A percentile compares a stretch with the other conserved stretches of the same genome.
These are phyloP conservation scores for Coenonympha glycerion DNA, from an alignment of 2,888 invertebrate species.

Conservation along the genomic window DNA sequence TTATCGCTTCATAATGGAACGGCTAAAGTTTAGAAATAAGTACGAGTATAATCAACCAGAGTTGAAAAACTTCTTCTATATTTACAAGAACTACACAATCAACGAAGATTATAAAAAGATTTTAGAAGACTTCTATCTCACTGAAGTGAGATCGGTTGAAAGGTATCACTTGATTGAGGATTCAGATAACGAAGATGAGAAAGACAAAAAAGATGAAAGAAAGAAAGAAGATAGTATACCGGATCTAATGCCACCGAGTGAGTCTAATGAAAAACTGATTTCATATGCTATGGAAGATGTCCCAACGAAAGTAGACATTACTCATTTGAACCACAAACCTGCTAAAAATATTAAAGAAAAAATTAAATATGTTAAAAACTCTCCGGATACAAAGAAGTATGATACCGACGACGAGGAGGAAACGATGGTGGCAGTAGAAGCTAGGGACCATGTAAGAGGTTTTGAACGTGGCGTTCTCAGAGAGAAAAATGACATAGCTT, in stretches of 20 bases:
- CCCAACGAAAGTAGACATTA: conserved; percentile 59
- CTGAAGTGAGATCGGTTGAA: conserved; percentile 77
- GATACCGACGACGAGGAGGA: conserved; percentile 71
- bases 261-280: conserved; percentile 72
- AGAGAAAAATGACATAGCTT: conserved; percentile 71
- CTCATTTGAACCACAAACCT: conserved; percentile 55
- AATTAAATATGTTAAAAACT: conserved; percentile 72
- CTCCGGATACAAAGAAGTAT: conserved; percentile 60
- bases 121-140: conserved; percentile 76
- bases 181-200: conserved; percentile 39
- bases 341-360: conserved; percentile 72
- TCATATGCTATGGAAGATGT: conserved; percentile 69
- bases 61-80: conserved; percentile 80
- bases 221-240: conserved; percentile 49
- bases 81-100: conserved; percentile 79
- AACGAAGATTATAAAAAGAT: conserved; percentile 77
- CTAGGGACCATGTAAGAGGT: conserved; percentile 67
- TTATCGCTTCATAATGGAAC: conserved; percentile 67
- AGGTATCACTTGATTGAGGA: conserved; percentile 51
- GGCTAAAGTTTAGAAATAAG: conserved; percentile 66
- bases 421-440: conserved; percentile 78
- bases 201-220: conserved; percentile 47
- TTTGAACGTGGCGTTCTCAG: conserved; percentile 44
- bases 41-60: conserved; percentile 75
- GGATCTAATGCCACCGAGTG: conserved; percentile 57